Evolutionary conservation across 2,113 vertebrate genomes (phyloP), one percentile per base, ranked within the genome.

Genomic region (Pluvialis apricaria): DNA sequence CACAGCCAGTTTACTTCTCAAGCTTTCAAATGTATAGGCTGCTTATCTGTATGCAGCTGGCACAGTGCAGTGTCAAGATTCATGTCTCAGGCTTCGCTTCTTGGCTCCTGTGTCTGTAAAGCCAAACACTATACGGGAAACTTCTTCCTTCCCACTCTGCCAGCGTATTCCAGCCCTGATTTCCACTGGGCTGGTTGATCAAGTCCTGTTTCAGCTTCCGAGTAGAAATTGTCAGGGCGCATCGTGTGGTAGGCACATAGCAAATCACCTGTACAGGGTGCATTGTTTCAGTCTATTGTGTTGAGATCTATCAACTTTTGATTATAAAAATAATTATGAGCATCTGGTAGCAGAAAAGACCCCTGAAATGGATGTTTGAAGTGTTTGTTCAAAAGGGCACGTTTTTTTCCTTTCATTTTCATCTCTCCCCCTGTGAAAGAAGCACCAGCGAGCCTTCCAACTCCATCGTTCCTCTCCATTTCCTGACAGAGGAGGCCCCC

Each of bases 1-100:
- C 92, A 95, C 94, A 96, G 96, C 90, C 51, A 1, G 89, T 93
- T 95, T 85, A 93, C 90, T 96, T 95, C 94, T 95, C 94, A 93
- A 79, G 92, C 66, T 96, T 88, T 82, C 96, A 94, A 92, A 97
- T 60, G 82, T 97, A 97, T 97, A 96, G 93, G 92, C 93, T 94
- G 89, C 92, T 93, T 89, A 54, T 93, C 88, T 85, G 78, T 82
- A 54, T n/a, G 94, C 96, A 96, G 93, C 93, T 97, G 96, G 93
- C 62, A 58, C 79, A 19, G 78, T 3, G 12, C 78, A 54, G 49
- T 57, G 90, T 93, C 85, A 62, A 77, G 93, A 88, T 75, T 89
- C 87, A 82, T 1, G 52, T 80, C 84, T 96, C 75, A 49, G 42
- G 68, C 75, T 83, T 85, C 2, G 0, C 66, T 76, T 68, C 47